These are phyloP conservation scores for Ptilonorhynchus violaceus DNA, from an alignment of 2,113 vertebrate genomes.

Conservation along the genomic window DNA sequence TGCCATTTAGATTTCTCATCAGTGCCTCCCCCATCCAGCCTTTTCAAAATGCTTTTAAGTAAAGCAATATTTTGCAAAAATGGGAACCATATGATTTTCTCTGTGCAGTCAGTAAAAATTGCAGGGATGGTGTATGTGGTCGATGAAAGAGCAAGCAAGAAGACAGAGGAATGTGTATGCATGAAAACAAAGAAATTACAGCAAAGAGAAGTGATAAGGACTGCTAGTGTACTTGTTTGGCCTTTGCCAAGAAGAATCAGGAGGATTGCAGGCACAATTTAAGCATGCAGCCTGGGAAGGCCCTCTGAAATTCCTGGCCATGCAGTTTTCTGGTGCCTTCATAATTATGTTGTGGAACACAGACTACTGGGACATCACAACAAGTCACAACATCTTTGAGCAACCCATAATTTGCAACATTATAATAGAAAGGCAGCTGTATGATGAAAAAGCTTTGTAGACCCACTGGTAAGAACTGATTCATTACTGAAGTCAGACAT, in stretches of 20 bases:
- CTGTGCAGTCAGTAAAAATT: slow-evolving; percentile 47
- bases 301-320: background rate
- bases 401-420: background rate
- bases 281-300: background rate
- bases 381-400: background rate
- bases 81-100: slow-evolving; percentile 53
- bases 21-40: background rate
- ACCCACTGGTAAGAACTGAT: background rate
- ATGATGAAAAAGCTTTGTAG: background rate
- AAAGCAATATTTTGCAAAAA: slow-evolving; percentile 59
- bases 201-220: background rate
- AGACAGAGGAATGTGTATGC: background rate
- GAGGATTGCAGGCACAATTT: background rate
- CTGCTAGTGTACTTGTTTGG: background rate
- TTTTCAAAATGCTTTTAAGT: slow-evolving; percentile 34
- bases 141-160: background rate
- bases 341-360: background rate
- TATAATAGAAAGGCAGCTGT: background rate
- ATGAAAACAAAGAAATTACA: background rate
- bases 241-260: background rate
- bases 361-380: background rate
- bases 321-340: background rate
- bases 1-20: background rate
- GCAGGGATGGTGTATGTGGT: background rate
- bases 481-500: background rate